Conservation (phyloP, 2,113 vertebrate genomes). For the Trachemys scripta region DNA sequence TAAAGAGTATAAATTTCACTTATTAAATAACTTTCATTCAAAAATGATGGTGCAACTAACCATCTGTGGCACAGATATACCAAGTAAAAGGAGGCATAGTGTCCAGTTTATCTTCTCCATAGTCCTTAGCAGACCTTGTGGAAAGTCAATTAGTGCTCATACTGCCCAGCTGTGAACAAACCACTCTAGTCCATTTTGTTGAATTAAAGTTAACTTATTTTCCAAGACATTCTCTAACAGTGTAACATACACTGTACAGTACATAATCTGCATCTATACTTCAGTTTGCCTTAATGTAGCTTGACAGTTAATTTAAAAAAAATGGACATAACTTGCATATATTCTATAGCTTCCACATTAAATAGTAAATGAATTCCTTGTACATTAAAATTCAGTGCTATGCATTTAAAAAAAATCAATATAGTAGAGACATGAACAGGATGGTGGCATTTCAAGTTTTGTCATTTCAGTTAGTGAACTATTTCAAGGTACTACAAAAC, state of each 20-base stretch:
- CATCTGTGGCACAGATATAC: not conserved
- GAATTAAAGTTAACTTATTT: constrained; percentile 10
- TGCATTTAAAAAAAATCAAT: not conserved
- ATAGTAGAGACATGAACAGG: not conserved
- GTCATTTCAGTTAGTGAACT: constrained; percentile 10
- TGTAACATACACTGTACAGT: not conserved
- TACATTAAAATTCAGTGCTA: not conserved
- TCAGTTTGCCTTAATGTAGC: not conserved
- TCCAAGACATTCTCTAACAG: not conserved
- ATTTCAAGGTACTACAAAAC: constrained; percentile 8
- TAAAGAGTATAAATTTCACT: not conserved
- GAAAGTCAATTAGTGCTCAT: not conserved
- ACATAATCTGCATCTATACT: not conserved
- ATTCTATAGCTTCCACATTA: not conserved
- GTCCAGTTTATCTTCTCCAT: not conserved
- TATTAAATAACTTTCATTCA: not conserved
- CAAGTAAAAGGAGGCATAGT: not conserved
- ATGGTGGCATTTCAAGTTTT: constrained; percentile 10
- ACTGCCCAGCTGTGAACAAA: not conserved
- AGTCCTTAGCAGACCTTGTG: rapidly evolving
- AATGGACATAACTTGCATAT: not conserved
- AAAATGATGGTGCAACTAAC: not conserved
- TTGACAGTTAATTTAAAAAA: not conserved
- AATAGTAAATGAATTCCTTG: not conserved
- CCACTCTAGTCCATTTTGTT: not conserved